A percentile compares a stretch with the other conserved stretches of the same genome.
These are phyloP conservation scores for Myotis brandtii DNA, from an alignment of 2,113 vertebrate genomes.

Conservation along the genomic window DNA sequence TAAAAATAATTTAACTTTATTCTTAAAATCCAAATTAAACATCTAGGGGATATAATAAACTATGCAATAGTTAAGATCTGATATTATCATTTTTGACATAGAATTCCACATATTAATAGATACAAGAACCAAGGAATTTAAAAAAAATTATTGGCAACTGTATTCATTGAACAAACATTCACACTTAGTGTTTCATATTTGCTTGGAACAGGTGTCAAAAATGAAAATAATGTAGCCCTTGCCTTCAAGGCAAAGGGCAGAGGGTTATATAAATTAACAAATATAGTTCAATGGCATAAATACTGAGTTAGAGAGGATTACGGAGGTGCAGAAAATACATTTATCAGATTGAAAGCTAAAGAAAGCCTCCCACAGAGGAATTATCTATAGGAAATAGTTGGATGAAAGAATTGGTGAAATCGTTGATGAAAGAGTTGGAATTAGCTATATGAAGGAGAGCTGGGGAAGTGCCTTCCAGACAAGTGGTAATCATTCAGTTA, in stretches of 20 bases:
- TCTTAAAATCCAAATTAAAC: slow-evolving; percentile 8
- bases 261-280: background rate
- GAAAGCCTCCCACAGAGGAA: background rate
- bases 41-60: background rate
- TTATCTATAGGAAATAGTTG: too few relatives aligned
- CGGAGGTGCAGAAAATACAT: background rate
- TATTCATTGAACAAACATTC: background rate
- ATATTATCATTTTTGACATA: background rate
- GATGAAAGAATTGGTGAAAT: too few relatives aligned
- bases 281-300: background rate
- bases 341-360: background rate
- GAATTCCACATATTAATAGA: background rate
- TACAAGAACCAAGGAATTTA: background rate
- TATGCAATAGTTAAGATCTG: background rate
- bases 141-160: background rate
- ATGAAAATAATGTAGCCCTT: background rate
- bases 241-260: background rate
- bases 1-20: slow-evolving; percentile 1
- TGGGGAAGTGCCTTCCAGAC: background rate
- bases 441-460: background rate
- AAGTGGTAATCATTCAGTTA: background rate
- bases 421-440: background rate
- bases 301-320: background rate
- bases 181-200: background rate
- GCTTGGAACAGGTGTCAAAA: background rate